Evolutionary conservation across 2,797 vertebrate genomes (phyloP), one percentile per base, ranked within the genome.

Genomic region (Picus viridis): DNA sequence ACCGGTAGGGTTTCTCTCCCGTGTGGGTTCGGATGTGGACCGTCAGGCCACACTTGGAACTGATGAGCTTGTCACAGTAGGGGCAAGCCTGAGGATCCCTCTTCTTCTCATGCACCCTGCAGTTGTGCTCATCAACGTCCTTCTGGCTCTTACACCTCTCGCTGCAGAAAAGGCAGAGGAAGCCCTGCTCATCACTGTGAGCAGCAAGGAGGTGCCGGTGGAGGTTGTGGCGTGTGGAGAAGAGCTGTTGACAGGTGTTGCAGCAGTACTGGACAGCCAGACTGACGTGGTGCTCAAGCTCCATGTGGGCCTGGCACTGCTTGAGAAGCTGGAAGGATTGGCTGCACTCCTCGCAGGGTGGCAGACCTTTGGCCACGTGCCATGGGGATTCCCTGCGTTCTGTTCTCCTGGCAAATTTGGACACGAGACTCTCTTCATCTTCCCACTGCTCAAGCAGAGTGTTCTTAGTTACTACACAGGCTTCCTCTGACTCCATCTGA

Each of bases 11-110:
- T 27, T 95, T 84, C 47, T 97, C 94, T 20, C 90, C 32, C 0
- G 83, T 89, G 83, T 96, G 97, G 0, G 88, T 96, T 59, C 71
- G 83, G 18, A 97, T 20, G 72, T 96, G 96, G 73, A 84, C 72
- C 0, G 83, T 88, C 29, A 96, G 90, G n/a, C 96, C 64, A 0
- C 89, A 88, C 81, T 95, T 83, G 68, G 97, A 96, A 43, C 96
- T 62, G 83, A 95, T 16, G n/a, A 92, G 61, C 62, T 96, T 94
- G 90, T 94, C 73, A 3, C 97, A 96, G 90, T 61, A 95, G 0
- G 96, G 96, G 73, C 96, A 97, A 2, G 34, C 61, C 54, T 86
- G 95, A 5, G 64, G 83, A 36, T 34, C 59, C 70, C 0, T 47
- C 51, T 94, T 88, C 82, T 32, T 83, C 69, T 83, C 65, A 1